phyloP scores from a whole-genome alignment of 2,888 invertebrate species.

The Dryococelus australis region DNA sequence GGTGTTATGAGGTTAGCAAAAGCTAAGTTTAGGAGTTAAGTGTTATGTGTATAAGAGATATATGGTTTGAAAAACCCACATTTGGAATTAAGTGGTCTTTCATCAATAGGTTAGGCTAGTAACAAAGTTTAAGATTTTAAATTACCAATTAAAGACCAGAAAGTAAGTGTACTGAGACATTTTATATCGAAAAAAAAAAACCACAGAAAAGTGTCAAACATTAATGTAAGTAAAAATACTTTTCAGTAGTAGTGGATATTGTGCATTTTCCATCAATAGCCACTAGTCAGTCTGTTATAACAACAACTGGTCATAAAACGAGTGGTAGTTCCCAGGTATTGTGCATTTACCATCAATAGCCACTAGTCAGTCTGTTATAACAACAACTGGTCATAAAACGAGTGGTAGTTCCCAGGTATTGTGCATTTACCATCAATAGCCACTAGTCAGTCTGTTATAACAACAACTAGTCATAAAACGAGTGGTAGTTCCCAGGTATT shows the following conservation, averaged over 20 bases:
- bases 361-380: not conserved
- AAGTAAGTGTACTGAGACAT: not conserved
- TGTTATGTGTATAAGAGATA: not conserved
- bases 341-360: not conserved
- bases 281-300: not conserved
- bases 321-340: not conserved
- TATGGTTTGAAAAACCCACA: too few species aligned
- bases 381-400: not conserved
- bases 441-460: not conserved
- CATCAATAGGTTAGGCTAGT: too few species aligned
- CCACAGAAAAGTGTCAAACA: not conserved
- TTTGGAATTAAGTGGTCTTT: too few species aligned
- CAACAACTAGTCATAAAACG: not conserved
- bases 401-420: too few species aligned
- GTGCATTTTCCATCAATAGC: not conserved
- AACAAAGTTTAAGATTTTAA: too few species aligned
- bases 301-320: slow-evolving; percentile 5
- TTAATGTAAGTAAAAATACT: not conserved
- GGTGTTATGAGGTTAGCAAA: not conserved
- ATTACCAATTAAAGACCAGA: too few species aligned
- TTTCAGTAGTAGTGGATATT: not conserved
- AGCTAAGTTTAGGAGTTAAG: not conserved
- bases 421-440: not conserved
- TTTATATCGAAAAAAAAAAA: not conserved
- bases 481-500: too few species aligned